Conservation (phyloP, 1,140 invertebrate genomes). For the Anoplophora glabripennis region DNA sequence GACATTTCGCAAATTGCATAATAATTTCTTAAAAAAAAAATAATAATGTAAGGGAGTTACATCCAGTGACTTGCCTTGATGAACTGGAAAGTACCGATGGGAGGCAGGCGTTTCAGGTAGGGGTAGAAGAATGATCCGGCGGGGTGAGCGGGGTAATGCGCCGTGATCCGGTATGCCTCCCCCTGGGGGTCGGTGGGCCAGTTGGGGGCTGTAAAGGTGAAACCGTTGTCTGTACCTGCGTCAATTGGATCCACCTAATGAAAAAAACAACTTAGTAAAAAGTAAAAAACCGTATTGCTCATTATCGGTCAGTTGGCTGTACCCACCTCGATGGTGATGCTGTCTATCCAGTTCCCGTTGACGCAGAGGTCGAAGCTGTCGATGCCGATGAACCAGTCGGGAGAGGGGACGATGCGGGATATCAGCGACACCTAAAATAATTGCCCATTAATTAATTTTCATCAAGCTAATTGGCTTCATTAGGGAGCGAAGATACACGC, state of each 20-base stretch:
- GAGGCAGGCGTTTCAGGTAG: constrained; percentile 78
- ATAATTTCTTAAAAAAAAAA: too few relatives aligned
- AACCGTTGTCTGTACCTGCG: constrained; percentile 95
- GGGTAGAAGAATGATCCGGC: constrained; percentile 95
- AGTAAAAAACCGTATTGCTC: too few relatives aligned
- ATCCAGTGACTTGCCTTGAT: constrained; percentile 67
- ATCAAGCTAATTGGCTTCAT: too few relatives aligned
- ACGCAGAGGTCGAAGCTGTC: constrained; percentile 88
- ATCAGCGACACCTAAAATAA: constrained; percentile 75
- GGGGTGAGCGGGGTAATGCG: constrained; percentile 85
- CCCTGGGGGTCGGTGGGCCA: constrained; percentile 88
- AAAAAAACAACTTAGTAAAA: too few relatives aligned
- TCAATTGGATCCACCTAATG: constrained; percentile 87
- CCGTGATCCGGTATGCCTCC: constrained; percentile 86
- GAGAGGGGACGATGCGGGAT: constrained; percentile 86
- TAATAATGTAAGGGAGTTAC: too few relatives aligned
- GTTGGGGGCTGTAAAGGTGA: constrained; percentile 94
- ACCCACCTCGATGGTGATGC: constrained; percentile 82
- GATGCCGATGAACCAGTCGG: constrained; percentile 98
- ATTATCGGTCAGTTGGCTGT: too few relatives aligned
- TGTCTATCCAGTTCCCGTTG: constrained; percentile 92
- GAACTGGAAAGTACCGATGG: constrained; percentile 87
- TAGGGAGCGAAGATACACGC: too few relatives aligned
- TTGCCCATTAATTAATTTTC: too few relatives aligned
- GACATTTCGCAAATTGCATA: too few relatives aligned